These are phyloP conservation scores for Actenoides lindsayi DNA, from an alignment of 2,113 vertebrate genomes.

Conservation along the genomic window DNA sequence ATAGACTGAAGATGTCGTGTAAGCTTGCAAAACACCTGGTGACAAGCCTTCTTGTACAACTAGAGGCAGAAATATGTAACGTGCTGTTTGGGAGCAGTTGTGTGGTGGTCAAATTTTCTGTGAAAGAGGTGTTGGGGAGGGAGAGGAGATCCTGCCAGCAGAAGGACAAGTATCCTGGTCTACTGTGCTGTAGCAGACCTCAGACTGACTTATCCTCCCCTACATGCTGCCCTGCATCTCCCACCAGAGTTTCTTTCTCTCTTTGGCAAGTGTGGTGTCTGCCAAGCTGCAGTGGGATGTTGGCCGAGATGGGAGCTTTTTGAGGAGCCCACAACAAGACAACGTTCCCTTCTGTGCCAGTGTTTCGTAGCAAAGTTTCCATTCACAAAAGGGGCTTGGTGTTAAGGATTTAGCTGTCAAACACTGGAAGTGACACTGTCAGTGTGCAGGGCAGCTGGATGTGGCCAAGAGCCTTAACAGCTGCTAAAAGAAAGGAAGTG, in stretches of 20 bases:
- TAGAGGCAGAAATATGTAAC: neutral
- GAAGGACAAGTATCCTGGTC: neutral
- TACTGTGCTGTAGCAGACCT: neutral
- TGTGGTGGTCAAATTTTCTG: neutral
- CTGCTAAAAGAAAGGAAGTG: constrained; percentile 51
- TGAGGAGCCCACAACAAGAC: neutral
- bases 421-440: constrained; percentile 69
- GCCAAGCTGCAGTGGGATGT: neutral
- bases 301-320: neutral
- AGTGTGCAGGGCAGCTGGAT: constrained; percentile 68
- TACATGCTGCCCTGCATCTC: neutral
- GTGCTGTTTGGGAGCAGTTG: neutral
- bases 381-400: constrained; percentile 44
- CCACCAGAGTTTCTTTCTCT: neutral
- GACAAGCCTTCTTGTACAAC: neutral
- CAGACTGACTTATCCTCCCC: neutral
- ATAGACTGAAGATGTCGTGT: neutral
- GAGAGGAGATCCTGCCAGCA: neutral
- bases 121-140: neutral
- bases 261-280: neutral
- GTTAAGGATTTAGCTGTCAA: constrained; percentile 75
- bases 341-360: neutral
- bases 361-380: constrained; percentile 67
- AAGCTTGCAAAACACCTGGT: neutral
- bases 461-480: constrained; percentile 71